These are phyloP conservation scores for Galago senegalensis DNA, from an alignment of 2,797 vertebrate species.

Conservation along the genomic window DNA sequence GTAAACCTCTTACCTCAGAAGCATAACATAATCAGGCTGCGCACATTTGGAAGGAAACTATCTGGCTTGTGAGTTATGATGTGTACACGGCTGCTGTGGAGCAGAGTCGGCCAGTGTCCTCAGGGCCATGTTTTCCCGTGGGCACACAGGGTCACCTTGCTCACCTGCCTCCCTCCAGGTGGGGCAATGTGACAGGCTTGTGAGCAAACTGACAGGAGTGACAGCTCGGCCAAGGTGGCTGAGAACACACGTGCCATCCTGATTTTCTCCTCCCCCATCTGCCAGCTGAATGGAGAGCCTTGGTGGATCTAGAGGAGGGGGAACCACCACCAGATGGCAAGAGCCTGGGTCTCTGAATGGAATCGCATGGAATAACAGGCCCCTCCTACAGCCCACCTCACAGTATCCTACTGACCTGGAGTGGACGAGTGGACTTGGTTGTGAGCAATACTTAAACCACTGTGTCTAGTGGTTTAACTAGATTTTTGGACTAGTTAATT, in stretches of 20 bases:
- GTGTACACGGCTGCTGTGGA: accelerated
- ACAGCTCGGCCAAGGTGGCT: neutral
- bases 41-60: neutral
- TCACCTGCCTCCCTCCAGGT: neutral
- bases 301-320: neutral
- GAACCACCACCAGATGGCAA: neutral
- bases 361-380: neutral
- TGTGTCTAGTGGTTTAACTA: neutral
- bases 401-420: neutral
- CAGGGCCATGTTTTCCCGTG: neutral
- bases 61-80: neutral
- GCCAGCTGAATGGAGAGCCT: neutral
- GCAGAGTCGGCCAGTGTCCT: too few relatives aligned
- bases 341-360: neutral
- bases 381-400: neutral
- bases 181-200: neutral
- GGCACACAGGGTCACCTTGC: neutral
- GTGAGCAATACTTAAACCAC: neutral
- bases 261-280: neutral
- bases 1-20: slow-evolving; percentile 19
- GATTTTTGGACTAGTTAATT: neutral
- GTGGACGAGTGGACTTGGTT: neutral
- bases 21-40: neutral
- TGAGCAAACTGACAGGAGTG: neutral
- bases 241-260: neutral